Percentiles rank a stretch among this genome's conserved stretches.
Conservation (phyloP, 2,888 invertebrate genomes). For the Hanleya hanleyi region DNA sequence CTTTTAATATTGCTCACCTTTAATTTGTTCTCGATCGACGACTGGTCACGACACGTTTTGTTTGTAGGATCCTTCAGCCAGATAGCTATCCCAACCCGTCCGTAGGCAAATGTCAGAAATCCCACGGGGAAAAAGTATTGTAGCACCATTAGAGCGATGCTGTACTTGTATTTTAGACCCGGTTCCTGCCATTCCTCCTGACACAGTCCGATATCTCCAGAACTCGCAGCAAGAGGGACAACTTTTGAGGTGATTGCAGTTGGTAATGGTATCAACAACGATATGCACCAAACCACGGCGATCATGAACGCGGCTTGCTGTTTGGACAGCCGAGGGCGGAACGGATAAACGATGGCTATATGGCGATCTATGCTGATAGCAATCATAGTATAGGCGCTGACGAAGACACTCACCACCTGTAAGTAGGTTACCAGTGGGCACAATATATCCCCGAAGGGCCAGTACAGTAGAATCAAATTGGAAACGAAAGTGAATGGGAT, state of each 20-base stretch:
- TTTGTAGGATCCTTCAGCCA: conserved; percentile 92
- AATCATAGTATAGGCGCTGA: conserved; percentile 92
- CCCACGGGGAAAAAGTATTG: conserved; percentile 88
- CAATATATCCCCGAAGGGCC: conserved; percentile 90
- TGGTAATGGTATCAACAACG: conserved; percentile 86
- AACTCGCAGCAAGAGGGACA: conserved; percentile 5
- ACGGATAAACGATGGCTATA: conserved; percentile 91
- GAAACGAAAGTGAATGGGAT: conserved; percentile 80
- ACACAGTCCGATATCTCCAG: conserved; percentile 20
- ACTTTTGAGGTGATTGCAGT: conserved; percentile 82
- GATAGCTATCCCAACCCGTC: conserved; percentile 87
- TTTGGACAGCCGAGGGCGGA: conserved; percentile 86
- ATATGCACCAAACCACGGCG: conserved; percentile 83
- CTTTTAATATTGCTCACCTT: too few species aligned
- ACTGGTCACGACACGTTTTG: conserved; percentile 76
- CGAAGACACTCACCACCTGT: conserved; percentile 78
- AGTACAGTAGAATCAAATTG: conserved; percentile 85
- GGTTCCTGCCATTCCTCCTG: conserved; percentile 5
- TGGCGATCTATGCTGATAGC: conserved; percentile 95
- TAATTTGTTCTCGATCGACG: too few species aligned
- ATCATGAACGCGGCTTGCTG: conserved; percentile 82
- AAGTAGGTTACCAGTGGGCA: conserved; percentile 89
- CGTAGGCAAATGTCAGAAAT: conserved; percentile 88
- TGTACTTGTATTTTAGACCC: conserved; percentile 77
- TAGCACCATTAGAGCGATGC: conserved; percentile 83